phyloP scores from a whole-genome alignment of 2,797 vertebrate species.

The Heterohyrax brucei region DNA sequence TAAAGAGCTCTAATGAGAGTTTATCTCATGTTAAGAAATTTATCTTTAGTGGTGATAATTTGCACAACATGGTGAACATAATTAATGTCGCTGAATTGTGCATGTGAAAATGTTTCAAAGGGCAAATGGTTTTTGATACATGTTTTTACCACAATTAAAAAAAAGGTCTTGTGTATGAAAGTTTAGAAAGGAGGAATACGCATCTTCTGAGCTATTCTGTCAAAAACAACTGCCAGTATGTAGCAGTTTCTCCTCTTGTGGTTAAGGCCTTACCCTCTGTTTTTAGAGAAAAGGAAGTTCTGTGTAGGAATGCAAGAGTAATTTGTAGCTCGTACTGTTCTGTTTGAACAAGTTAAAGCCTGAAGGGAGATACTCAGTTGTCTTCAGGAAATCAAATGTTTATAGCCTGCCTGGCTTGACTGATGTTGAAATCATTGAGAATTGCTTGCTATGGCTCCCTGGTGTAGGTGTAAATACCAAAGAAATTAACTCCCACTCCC shows the following conservation, averaged over 20 bases:
- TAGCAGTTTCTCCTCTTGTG: conserved; percentile 82
- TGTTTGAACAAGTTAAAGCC: conserved; percentile 71
- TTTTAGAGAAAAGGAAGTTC: conserved; percentile 86
- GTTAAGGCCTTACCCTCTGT: conserved; percentile 79
- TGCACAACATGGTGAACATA: neutral
- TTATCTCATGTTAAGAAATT: conserved; percentile 60
- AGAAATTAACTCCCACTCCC: conserved; percentile 69
- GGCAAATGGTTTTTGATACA: neutral
- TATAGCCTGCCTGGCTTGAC: conserved; percentile 54
- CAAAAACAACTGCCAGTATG: conserved; percentile 72
- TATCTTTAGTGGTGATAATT: neutral
- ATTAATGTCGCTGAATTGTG: neutral
- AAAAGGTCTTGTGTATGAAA: conserved; percentile 56
- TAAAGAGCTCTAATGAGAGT: conserved; percentile 22
- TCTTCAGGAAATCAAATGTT: conserved; percentile 78
- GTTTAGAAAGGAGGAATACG: conserved; percentile 67
- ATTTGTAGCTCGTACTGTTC: conserved; percentile 62
- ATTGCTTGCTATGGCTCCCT: conserved; percentile 59
- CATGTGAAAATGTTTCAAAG: neutral
- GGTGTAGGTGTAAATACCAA: conserved; percentile 71
- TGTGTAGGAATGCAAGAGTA: conserved; percentile 72
- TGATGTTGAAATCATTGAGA: conserved; percentile 71
- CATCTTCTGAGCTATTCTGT: conserved; percentile 67
- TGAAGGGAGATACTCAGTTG: conserved; percentile 41
- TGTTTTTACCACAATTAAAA: neutral